Percentiles rank a stretch among this genome's conserved stretches.
phyloP scores from a whole-genome alignment of 2,888 invertebrate species.

The Sphecodes monilicornis region DNA sequence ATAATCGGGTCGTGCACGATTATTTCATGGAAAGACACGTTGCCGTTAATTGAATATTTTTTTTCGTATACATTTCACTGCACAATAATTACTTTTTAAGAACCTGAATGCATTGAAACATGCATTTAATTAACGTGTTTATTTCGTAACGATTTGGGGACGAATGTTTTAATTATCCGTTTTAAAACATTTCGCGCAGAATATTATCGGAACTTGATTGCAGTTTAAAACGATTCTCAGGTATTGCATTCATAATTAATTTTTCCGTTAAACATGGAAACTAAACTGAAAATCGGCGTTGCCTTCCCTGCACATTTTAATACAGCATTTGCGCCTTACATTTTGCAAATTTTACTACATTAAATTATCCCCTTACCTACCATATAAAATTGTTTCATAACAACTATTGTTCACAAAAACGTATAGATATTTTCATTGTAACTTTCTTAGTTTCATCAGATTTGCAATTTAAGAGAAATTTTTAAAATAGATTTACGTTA shows the following conservation, averaged over 20 bases:
- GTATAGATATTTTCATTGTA: too few relatives aligned
- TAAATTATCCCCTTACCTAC: background rate
- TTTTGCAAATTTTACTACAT: background rate
- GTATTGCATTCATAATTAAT: background rate
- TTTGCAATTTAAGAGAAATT: too few relatives aligned
- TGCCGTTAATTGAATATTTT: slow-evolving; percentile 16
- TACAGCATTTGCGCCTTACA: background rate
- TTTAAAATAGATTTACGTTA: too few relatives aligned
- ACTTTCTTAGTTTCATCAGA: too few relatives aligned
- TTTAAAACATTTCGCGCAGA: background rate
- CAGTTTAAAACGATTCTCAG: background rate
- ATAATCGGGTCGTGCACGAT: slow-evolving; percentile 9
- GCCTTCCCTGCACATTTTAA: background rate
- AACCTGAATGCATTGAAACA: background rate
- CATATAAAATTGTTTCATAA: background rate
- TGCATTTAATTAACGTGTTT: background rate
- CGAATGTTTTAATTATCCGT: background rate
- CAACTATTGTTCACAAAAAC: too few relatives aligned
- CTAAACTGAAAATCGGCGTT: background rate
- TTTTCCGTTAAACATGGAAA: background rate
- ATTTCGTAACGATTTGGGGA: background rate
- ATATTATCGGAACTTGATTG: background rate
- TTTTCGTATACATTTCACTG: background rate
- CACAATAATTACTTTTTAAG: slow-evolving; percentile 4
- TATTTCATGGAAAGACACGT: background rate